Evolutionary conservation across 2,888 invertebrate genomes (phyloP), one percentile per base, ranked within the genome.

Genomic region (Auanema freiburgensis): DNA sequence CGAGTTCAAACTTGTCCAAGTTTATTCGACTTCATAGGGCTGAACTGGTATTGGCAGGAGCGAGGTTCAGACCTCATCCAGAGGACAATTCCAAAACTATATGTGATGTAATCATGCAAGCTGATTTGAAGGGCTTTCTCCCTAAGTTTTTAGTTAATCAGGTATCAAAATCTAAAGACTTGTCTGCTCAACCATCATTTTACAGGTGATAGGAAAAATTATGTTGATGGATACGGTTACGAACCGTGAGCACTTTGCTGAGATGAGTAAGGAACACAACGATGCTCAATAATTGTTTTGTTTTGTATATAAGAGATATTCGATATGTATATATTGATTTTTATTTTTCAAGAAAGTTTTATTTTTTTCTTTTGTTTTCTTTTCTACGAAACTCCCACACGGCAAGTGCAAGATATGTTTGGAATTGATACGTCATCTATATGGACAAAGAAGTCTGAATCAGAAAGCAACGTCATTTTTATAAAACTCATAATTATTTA

Each of bases 181-280:
- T 43, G 43, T 43, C 1, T 12, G n/a, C n/a, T n/a, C n/a, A n/a
- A n/a, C n/a, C n/a, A n/a, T n/a, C n/a, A n/a, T n/a, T 10, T 57
- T 57, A 46, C 57, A 62, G 62, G 74, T 77, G 5, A 64, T 77
- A 24, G 72, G 72, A n/a, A 71, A 69, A 43, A 67, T 77, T 16
- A 74, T 74, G 73, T 53, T 77, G 40, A 71, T 74, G 74, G 76
- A 77, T 56, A 70, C 73, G 1, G 73, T 70, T 49, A 67, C 71
- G 43, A 77, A 77, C 59, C 52, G 67, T 12, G 60, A 70, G 49
- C 74, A 77, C 54, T 77, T 77, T 63, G 49, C 50, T 1, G 67
- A 69, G 18, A 40, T 74, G 52, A 69, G 60, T 11, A 42, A 61
- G 52, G 8, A 33, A 8, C 33, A 33, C 4, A 8, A 33, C 4